A percentile compares a stretch with the other conserved stretches of the same genome.
Conservation (phyloP, 2,113 vertebrate genomes). For the Amphiprion percula region DNA sequence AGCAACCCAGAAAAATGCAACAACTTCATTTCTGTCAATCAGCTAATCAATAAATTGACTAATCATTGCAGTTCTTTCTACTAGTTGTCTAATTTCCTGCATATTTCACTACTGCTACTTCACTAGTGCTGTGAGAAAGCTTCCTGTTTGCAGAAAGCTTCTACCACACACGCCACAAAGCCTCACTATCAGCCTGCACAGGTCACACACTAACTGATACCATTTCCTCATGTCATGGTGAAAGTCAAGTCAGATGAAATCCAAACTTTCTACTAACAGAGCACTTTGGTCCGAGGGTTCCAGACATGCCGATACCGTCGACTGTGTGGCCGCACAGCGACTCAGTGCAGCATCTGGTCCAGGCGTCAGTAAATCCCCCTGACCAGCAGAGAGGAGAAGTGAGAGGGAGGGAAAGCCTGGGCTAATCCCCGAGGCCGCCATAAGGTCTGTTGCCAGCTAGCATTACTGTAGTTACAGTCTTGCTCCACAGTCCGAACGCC, state of each 20-base stretch:
- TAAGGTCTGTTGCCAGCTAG: conserved; percentile 54
- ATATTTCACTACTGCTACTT: neutral
- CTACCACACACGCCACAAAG: neutral
- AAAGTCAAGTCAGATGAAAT: conserved; percentile 32
- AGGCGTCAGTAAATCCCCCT: conserved; percentile 40
- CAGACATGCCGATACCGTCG: conserved; percentile 8
- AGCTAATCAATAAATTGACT: neutral
- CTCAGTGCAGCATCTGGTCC: conserved; percentile 31
- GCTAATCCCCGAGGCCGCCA: conserved; percentile 65
- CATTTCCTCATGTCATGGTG: neutral
- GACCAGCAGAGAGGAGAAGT: conserved; percentile 51
- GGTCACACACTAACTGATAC: conserved; percentile 16
- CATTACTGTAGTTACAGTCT: conserved; percentile 33
- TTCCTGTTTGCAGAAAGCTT: neutral
- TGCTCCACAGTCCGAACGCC: neutral
- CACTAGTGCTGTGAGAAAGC: neutral
- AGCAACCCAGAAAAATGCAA: too few relatives aligned
- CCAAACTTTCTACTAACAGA: conserved; percentile 28
- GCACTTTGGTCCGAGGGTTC: neutral
- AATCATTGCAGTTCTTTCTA: neutral
- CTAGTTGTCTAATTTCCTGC: neutral
- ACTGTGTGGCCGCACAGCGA: neutral
- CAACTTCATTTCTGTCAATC: neutral
- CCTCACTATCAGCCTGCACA: conserved; percentile 12
- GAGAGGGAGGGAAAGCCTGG: conserved; percentile 58